Evolutionary conservation across 2,888 invertebrate genomes (phyloP), one percentile per base, ranked within the genome.

Genomic region (Graphium colonna): DNA sequence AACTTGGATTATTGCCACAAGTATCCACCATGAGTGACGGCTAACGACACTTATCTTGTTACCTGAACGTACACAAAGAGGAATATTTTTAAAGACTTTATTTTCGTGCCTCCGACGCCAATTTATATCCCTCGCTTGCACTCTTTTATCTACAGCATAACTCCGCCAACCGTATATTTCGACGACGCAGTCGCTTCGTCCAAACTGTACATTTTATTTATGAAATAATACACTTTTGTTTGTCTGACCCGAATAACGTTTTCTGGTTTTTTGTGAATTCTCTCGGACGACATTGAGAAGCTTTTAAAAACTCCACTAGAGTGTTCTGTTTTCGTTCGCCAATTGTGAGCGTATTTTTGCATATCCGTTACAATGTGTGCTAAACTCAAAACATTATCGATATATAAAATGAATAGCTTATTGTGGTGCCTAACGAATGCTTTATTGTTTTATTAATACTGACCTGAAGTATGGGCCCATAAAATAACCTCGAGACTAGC

Each of bases 1-100:
- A 72, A 74, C 74, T 77, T 75, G 76, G 73, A 73, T 69, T 66
- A 65, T 63, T 72, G 75, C 77, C 69, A 71, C 71, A 68, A 76
- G 67, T 66, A 69, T 67, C 66, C 66, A 67, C 60, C 56, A 60
- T 66, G 68, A 73, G 66, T 67, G 68, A 70, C 66, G 62, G 61
- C 59, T 59, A 58, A 63, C 64, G 51, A 61, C 51, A 60, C 52
- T 65, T 69, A 65, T 62, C 66, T 64, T 64, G 61, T 67, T 64
- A 65, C 60, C 60, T 60, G 61, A 59, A 57, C 53, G 54, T 36
- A 51, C 59, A 59, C 58, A 57, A 64, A 61, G 58, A 58, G 46
- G 59, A 58, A 60, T 60, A 57, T 52, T 56, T 57, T 58, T 46
- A 57, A 60, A 54, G 49, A 57, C 62, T 63, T n/a, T 61, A 65